Percentiles rank a stretch among this genome's conserved stretches.
Evolutionary conservation across 2,888 invertebrate genomes (phyloP).

Genomic region (Sipunculus nudus): DNA sequence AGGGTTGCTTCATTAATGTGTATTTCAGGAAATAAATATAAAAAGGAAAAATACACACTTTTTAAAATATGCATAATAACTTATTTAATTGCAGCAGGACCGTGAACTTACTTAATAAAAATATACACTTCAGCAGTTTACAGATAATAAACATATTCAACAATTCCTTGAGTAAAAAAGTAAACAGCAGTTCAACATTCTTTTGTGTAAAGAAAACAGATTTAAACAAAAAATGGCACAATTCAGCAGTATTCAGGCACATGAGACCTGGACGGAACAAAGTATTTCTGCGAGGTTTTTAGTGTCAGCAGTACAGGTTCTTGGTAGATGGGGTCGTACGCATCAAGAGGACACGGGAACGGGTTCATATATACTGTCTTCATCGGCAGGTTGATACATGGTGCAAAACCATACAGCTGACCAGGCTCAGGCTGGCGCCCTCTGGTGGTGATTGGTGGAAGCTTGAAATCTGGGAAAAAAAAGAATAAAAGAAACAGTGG

Average conservation of each 20-base stretch:
- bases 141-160: too few species aligned
- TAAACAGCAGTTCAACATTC: too few species aligned
- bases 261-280: conserved; percentile 57
- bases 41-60: too few species aligned
- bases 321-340: conserved; percentile 46
- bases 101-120: too few species aligned
- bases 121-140: too few species aligned
- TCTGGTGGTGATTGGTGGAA: conserved; percentile 46
- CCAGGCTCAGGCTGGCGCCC: conserved; percentile 51
- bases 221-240: neutral
- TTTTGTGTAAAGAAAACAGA: neutral
- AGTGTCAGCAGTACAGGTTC: conserved; percentile 61
- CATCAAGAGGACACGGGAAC: conserved; percentile 56
- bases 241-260: conserved; percentile 26
- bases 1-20: too few species aligned
- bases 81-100: too few species aligned
- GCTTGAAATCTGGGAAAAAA: conserved; percentile 47
- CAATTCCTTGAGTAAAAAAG: too few species aligned
- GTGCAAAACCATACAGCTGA: conserved; percentile 55
- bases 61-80: too few species aligned
- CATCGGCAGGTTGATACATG: conserved; percentile 62
- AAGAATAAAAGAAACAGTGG: too few species aligned
- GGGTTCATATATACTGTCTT: conserved; percentile 62
- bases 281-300: conserved; percentile 62
- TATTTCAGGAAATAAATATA: too few species aligned